phyloP scores from a whole-genome alignment of 2,797 vertebrate species.

The Leptoclinus maculatus region DNA sequence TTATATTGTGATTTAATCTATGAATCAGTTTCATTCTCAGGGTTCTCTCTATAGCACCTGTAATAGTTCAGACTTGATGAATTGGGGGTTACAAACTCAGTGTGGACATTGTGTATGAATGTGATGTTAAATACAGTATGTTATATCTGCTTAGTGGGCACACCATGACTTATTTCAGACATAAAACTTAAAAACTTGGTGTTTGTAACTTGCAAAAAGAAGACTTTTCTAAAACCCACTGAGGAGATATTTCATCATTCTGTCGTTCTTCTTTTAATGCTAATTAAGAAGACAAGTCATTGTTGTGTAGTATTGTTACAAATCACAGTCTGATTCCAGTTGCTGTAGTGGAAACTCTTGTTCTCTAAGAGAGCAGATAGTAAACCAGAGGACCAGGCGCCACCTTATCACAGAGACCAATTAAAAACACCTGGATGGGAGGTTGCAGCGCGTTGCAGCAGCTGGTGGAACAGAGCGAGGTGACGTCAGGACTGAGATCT shows the following conservation, averaged over 20 bases:
- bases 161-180: neutral
- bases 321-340: neutral
- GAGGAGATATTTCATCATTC: neutral
- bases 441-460: constrained; percentile 18
- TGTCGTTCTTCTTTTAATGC: neutral
- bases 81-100: neutral
- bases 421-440: neutral
- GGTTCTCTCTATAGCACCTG: neutral
- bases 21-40: too few species aligned
- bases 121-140: too few species aligned
- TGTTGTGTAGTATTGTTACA: neutral
- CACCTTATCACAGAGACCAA: constrained; percentile 13
- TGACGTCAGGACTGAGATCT: constrained; percentile 8
- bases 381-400: constrained; percentile 1
- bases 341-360: too few species aligned
- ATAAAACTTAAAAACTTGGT: too few species aligned
- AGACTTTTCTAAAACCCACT: too few species aligned
- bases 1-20: neutral
- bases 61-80: neutral
- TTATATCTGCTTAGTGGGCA: neutral
- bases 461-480: neutral
- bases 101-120: neutral
- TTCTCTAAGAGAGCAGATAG: neutral
- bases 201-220: too few species aligned
- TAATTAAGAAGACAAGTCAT: neutral